Evolutionary conservation across 2,113 vertebrate genomes (phyloP).

Genomic region (Pipra filicauda): DNA sequence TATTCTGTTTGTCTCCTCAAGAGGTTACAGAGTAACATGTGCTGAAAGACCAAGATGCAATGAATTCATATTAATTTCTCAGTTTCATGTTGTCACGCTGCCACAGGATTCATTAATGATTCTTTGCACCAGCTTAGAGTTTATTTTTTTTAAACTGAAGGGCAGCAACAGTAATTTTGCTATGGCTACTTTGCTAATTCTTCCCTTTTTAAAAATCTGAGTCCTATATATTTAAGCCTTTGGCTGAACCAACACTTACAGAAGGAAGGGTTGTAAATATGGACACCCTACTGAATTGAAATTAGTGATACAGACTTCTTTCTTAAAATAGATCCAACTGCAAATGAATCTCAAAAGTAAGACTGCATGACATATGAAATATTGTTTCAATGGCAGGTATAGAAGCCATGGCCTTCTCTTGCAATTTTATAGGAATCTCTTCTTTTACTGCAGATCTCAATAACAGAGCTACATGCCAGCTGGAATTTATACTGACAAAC

Average conservation of each 20-base stretch:
- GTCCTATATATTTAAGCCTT: background rate
- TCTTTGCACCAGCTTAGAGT: background rate
- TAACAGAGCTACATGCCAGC: background rate
- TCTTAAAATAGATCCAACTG: background rate
- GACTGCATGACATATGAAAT: background rate
- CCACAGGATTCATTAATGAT: background rate
- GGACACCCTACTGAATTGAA: background rate
- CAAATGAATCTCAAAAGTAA: background rate
- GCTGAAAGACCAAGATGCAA: background rate
- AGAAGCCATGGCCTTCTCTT: background rate
- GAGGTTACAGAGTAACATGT: background rate
- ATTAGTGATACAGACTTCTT: background rate
- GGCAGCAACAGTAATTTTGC: background rate
- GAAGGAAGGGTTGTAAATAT: background rate
- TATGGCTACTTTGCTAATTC: background rate
- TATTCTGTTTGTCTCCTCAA: background rate
- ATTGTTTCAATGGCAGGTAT: background rate
- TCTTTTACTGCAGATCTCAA: background rate
- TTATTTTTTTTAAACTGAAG: background rate
- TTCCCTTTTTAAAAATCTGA: background rate
- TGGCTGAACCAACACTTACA: background rate
- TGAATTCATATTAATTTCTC: background rate
- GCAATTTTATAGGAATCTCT: background rate
- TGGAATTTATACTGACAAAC: background rate
- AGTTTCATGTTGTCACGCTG: background rate